Evolutionary conservation across 2,797 vertebrate genomes (phyloP).

Genomic region (Platalea minor): DNA sequence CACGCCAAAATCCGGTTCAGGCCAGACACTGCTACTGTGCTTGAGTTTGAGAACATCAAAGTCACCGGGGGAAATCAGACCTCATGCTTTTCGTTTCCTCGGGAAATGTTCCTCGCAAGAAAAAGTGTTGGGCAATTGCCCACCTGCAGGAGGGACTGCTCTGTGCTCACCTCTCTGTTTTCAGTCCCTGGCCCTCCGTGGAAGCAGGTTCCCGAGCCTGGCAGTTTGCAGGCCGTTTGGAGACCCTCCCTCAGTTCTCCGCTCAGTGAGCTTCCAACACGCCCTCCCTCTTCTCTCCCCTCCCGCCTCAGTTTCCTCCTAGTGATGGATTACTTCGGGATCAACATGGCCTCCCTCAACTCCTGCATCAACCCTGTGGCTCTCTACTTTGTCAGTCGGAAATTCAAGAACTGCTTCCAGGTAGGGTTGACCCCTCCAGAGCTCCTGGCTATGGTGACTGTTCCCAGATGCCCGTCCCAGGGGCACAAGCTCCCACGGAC

Average conservation of each 20-base stretch:
- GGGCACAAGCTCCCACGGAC: background rate
- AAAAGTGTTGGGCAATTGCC: background rate
- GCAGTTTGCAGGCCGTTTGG: background rate
- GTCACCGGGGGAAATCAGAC: background rate
- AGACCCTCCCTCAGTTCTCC: background rate
- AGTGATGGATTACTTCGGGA: constrained; percentile 90
- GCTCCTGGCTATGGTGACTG: accelerated
- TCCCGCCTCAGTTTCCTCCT: constrained; percentile 81
- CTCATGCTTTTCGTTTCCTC: background rate
- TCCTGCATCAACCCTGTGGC: constrained; percentile 92
- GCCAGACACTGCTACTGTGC: background rate
- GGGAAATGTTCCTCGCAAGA: background rate
- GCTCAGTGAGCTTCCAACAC: background rate
- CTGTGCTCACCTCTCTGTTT: background rate
- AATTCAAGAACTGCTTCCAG: constrained; percentile 93
- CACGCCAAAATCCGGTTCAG: background rate
- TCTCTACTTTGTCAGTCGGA: constrained; percentile 89
- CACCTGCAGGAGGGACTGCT: background rate
- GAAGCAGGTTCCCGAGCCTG: background rate
- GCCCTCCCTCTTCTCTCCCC: background rate
- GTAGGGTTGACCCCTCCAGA: constrained; percentile 59
- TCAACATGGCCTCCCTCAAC: constrained; percentile 92
- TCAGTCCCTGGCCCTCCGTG: accelerated
- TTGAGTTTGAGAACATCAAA: background rate
- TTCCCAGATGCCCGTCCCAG: background rate